Percentiles rank a stretch among this genome's conserved stretches.
Evolutionary conservation across 2,797 vertebrate species (phyloP).

Genomic region (Eospalax fontanierii): DNA sequence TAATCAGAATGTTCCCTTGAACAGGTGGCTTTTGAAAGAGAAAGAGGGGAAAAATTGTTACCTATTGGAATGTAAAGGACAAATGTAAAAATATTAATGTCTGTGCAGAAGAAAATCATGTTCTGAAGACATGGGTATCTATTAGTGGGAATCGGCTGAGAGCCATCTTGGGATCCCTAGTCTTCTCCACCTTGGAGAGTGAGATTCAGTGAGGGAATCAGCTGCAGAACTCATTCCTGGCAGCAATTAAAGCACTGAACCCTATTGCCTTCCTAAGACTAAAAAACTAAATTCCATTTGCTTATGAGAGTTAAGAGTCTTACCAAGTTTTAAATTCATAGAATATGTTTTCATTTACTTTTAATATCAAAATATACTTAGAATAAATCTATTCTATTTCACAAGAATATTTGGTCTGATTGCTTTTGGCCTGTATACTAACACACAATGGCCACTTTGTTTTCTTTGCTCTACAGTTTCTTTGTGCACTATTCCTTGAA

Average conservation of each 20-base stretch:
- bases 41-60: conserved; percentile 53
- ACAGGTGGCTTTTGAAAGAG: conserved; percentile 68
- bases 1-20: conserved; percentile 59
- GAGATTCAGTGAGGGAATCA: conserved; percentile 43
- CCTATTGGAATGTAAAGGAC: conserved; percentile 48
- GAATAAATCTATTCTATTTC: conserved; percentile 54
- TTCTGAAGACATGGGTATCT: conserved; percentile 16
- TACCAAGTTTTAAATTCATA: conserved; percentile 67
- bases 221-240: conserved; percentile 47
- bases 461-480: conserved; percentile 80
- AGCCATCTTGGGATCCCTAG: neutral
- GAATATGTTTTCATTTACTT: neutral
- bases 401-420: conserved; percentile 18
- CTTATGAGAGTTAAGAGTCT: conserved; percentile 54
- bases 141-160: conserved; percentile 28
- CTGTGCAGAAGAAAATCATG: conserved; percentile 53
- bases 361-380: conserved; percentile 39
- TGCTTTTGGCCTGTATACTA: conserved; percentile 55
- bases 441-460: conserved; percentile 75
- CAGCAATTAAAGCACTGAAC: conserved; percentile 59
- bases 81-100: conserved; percentile 55
- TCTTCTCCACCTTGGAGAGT: conserved; percentile 30
- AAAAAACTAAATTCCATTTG: conserved; percentile 59
- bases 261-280: conserved; percentile 31
- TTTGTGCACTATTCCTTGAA: conserved; percentile 78